Evolutionary conservation across 1,140 invertebrate genomes (phyloP), one percentile per base, ranked within the genome.

Genomic region (Macrocentrus cingulum): DNA sequence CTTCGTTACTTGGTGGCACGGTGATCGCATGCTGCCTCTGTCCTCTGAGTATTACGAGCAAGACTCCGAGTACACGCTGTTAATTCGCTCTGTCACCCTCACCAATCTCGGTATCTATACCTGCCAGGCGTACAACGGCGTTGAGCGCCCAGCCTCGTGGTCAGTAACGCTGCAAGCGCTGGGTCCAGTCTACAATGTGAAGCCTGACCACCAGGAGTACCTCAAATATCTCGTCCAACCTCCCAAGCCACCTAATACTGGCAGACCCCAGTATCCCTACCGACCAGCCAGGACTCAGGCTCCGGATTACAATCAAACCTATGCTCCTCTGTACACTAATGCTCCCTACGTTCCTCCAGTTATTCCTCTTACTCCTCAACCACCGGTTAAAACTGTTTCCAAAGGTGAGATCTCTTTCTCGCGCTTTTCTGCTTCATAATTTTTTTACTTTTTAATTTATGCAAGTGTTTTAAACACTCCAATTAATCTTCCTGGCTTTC

Each of bases 71-170:
- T 86, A 84, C 71, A 86, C 87, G 0, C 80, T 95, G 2, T 79
- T 87, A 34, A 91, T 96, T 66, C 81, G 85, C 44, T 79, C 84
- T 0, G 84, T 96, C 0, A 83, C 84, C 4, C 59, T 90, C 0
- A 83, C 84, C 11, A 88, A 87, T 62, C 81, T 92, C 2, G 92
- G 92, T 8, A 79, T 87, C n/a, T 94, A 95, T 73, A 89, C 87
- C 0, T 95, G 92, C 68, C 89, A 92, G 66, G 91, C 91, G 0
- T 95, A 91, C 72, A 95, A 95, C 68, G 91, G 90, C 1, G 69
- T 87, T 4, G 90, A 89, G 2, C 84, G 85, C 55, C 86, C 91
- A 2, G 87, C 88, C 0, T 88, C 88, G 15, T 90, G 88, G 84
- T 84, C 85, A 1, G 80, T 92, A 0, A 84, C 82, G 0, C 79